Percentiles rank a stretch among this genome's conserved stretches.
phyloP scores from a whole-genome alignment of 2,113 vertebrate genomes.

The Malaclemys terrapin region DNA sequence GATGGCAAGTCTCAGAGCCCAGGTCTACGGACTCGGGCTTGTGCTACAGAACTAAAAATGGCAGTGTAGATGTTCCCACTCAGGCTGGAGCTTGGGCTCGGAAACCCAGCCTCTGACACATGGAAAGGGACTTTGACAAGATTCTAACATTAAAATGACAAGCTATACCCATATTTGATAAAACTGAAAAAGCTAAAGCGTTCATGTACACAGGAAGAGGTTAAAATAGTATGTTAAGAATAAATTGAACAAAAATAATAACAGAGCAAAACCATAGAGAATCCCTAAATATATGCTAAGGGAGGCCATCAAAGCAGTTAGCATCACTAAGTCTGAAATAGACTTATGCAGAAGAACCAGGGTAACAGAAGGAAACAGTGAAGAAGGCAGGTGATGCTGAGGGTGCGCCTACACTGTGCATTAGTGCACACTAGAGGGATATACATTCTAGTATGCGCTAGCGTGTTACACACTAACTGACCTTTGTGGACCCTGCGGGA shows the following conservation, averaged over 20 bases:
- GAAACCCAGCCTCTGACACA: background rate
- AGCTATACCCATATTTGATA: background rate
- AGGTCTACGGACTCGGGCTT: background rate
- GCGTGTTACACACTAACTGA: background rate
- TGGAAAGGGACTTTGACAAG: background rate
- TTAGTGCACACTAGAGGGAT: background rate
- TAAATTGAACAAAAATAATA: slow-evolving; percentile 69
- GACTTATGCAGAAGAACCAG: slow-evolving; percentile 72
- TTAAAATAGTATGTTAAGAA: slow-evolving; percentile 55
- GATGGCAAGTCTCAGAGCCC: background rate
- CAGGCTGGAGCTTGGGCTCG: background rate
- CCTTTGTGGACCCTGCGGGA: background rate
- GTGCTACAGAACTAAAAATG: background rate
- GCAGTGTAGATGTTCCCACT: background rate
- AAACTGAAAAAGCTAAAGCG: background rate
- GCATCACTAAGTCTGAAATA: slow-evolving; percentile 72
- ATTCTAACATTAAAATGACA: background rate
- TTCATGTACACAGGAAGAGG: slow-evolving; percentile 54
- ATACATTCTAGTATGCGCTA: background rate
- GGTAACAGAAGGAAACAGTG: slow-evolving; percentile 75
- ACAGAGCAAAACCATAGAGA: slow-evolving; percentile 59
- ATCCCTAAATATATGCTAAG: slow-evolving; percentile 68
- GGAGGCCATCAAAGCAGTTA: slow-evolving; percentile 71
- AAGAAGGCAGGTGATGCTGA: slow-evolving; percentile 8
- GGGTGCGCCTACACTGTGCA: background rate